Percentiles rank a stretch among this genome's conserved stretches.
Conservation (phyloP, 2,797 vertebrate genomes). For the Megaceryle alcyon region DNA sequence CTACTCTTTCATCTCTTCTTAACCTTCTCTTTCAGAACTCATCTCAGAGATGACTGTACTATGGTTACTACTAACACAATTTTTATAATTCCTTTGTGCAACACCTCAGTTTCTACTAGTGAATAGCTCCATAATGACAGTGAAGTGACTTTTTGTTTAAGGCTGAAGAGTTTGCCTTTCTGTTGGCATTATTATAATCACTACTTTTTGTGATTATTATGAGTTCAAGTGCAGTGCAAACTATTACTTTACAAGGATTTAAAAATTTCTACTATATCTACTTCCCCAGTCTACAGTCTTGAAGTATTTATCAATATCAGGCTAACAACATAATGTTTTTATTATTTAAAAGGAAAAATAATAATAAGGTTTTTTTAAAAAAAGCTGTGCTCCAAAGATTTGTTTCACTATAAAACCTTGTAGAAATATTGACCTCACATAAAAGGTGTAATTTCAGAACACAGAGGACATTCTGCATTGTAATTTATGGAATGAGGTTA, state of each 20-base stretch:
- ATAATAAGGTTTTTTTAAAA: no score
- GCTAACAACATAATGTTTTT: background rate
- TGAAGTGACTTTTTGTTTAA: background rate
- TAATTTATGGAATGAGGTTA: conserved; percentile 45
- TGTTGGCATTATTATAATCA: background rate
- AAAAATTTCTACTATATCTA: background rate
- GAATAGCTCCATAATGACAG: background rate
- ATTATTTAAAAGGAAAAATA: background rate
- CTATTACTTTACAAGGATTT: background rate
- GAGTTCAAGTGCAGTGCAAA: background rate
- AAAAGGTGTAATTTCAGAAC: background rate
- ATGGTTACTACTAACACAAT: background rate
- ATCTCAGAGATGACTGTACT: background rate
- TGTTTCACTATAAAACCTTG: background rate
- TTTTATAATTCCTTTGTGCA: background rate
- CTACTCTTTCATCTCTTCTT: background rate
- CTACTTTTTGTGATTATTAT: background rate
- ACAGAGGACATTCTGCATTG: background rate
- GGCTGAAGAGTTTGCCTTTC: background rate
- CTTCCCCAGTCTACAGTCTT: background rate
- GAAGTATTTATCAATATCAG: background rate
- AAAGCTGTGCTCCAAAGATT: background rate
- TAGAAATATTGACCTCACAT: background rate
- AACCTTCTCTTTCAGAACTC: background rate
- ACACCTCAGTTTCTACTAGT: background rate